Conservation (phyloP, 2,888 invertebrate species). For the Leptinotarsa haldemani region DNA sequence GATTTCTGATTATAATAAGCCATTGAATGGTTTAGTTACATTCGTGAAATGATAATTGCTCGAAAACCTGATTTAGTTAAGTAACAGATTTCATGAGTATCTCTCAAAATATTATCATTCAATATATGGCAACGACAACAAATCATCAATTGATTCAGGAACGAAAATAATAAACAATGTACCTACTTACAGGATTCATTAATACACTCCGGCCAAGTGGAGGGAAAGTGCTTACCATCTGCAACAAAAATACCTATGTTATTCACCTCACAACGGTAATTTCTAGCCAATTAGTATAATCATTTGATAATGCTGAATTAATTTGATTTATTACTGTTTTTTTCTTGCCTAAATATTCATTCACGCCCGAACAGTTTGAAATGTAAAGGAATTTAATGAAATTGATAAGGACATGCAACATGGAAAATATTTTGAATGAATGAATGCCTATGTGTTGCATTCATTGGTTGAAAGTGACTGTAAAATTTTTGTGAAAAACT, state of each 20-base stretch:
- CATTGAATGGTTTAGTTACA: too few species aligned
- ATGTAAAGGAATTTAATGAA: background rate
- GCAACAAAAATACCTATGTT: constrained; percentile 30
- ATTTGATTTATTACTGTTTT: constrained; percentile 5
- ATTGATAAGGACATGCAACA: background rate
- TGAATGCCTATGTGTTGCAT: too few species aligned
- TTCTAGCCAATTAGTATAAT: constrained; percentile 19
- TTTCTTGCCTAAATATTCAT: constrained; percentile 13
- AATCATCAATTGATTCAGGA: background rate
- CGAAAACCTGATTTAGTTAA: too few species aligned
- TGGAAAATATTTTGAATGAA: too few species aligned
- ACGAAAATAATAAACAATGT: background rate
- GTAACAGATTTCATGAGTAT: too few species aligned
- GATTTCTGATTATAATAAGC: too few species aligned
- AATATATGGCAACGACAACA: background rate
- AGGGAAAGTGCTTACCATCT: constrained; percentile 32
- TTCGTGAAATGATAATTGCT: too few species aligned
- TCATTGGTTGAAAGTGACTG: too few species aligned
- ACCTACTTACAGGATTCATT: background rate
- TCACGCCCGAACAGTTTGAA: background rate
- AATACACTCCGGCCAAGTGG: background rate
- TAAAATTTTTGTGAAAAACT: too few species aligned
- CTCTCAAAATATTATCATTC: background rate
- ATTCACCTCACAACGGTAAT: constrained; percentile 12
- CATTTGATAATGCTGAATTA: constrained; percentile 16